Evolutionary conservation across 2,888 invertebrate species (phyloP).

Genomic region (Amphiduros pacificus): DNA sequence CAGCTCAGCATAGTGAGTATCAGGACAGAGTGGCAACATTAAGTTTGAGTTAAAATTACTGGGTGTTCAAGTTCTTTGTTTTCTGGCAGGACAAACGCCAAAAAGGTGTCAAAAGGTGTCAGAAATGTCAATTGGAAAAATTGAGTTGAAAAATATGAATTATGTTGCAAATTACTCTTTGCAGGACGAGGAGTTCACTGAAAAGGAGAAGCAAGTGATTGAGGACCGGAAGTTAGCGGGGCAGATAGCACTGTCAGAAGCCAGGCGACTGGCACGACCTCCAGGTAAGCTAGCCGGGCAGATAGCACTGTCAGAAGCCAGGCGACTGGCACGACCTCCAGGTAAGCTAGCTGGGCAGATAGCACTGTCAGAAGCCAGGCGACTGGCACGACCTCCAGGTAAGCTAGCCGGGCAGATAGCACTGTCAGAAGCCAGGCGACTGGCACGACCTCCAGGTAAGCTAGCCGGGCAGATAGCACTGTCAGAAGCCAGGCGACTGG

Average conservation of each 20-base stretch:
- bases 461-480: no score
- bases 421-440: slow-evolving; percentile 17
- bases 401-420: slow-evolving; percentile 14
- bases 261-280: no score
- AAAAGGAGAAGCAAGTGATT: slow-evolving; percentile 9
- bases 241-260: slow-evolving; percentile 17
- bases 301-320: slow-evolving; percentile 16
- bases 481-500: no score
- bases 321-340: no score
- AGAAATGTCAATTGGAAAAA: neutral
- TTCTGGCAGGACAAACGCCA: neutral
- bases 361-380: slow-evolving; percentile 17
- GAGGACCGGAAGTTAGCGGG: slow-evolving; percentile 14
- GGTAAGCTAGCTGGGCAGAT: slow-evolving; percentile 13
- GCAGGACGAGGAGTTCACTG: neutral
- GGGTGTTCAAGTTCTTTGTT: no score
- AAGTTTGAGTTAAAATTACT: no score
- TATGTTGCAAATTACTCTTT: neutral
- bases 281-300: slow-evolving; percentile 13
- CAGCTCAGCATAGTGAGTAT: no score
- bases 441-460: no score
- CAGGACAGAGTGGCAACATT: no score
- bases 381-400: no score
- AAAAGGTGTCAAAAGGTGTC: neutral
- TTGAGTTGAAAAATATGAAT: neutral